phyloP scores from a whole-genome alignment of 2,113 vertebrate genomes.

The Oxyura jamaicensis region DNA sequence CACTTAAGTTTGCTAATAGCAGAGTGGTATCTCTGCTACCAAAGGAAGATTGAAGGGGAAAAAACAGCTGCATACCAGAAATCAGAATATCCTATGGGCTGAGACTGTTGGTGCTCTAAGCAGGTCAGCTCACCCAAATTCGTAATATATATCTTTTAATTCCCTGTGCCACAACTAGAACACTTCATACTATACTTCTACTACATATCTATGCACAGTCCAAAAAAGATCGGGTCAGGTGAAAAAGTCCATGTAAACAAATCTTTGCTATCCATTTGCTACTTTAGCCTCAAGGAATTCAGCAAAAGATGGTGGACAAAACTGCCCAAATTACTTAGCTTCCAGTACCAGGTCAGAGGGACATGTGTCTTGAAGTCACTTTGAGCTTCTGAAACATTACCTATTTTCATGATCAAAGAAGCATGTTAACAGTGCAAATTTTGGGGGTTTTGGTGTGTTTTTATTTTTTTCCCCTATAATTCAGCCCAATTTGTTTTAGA shows the following conservation, averaged over 20 bases:
- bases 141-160: background rate
- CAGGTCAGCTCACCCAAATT: background rate
- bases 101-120: background rate
- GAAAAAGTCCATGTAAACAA: background rate
- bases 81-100: background rate
- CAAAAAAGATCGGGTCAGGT: background rate
- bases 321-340: background rate
- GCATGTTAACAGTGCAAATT: background rate
- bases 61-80: background rate
- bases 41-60: background rate
- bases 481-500: background rate
- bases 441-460: too few relatives aligned
- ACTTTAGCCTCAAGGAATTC: background rate
- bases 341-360: background rate
- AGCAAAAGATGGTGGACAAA: background rate
- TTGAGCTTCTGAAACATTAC: background rate
- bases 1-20: background rate
- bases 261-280: background rate
- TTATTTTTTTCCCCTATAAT: background rate
- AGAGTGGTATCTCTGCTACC: background rate
- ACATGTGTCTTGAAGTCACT: fast-evolving
- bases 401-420: background rate
- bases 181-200: background rate
- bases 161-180: background rate
- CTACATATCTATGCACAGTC: background rate